These are phyloP conservation scores for Melanotaenia parkinsoni DNA, from an alignment of 2,797 vertebrate species.

Conservation along the genomic window DNA sequence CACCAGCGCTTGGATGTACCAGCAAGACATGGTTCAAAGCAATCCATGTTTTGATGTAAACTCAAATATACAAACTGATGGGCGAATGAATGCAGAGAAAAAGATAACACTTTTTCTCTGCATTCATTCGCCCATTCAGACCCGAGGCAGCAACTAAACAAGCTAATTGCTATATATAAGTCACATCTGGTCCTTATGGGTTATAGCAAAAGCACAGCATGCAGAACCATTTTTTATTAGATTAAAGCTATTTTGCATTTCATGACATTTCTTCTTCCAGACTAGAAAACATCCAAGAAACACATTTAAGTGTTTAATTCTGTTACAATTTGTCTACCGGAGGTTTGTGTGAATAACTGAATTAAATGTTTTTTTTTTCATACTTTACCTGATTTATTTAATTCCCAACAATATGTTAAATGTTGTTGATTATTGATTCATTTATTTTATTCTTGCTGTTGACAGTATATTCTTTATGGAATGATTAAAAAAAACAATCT, in stretches of 20 bases:
- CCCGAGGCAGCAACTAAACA: slow-evolving; percentile 2
- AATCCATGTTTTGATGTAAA: slow-evolving; percentile 4
- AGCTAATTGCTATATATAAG: background rate
- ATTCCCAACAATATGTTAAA: background rate
- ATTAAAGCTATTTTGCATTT: background rate
- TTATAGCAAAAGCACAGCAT: background rate
- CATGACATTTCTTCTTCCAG: background rate
- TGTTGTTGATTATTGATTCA: background rate
- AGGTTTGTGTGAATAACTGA: background rate
- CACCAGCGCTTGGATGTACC: slow-evolving; percentile 2
- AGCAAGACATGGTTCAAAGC: slow-evolving; percentile 20
- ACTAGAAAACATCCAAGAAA: background rate
- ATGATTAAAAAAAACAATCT: background rate
- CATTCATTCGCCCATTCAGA: slow-evolving; percentile 4
- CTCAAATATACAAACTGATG: too few relatives aligned
- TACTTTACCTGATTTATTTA: background rate
- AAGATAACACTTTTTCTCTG: background rate
- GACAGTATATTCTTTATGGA: background rate
- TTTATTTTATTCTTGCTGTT: background rate
- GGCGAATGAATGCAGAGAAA: too few relatives aligned
- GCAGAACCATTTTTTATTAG: background rate
- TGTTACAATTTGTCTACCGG: background rate
- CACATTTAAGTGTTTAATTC: background rate
- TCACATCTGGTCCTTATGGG: background rate
- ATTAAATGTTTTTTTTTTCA: too few relatives aligned